Percentiles rank a stretch among this genome's conserved stretches.
These are phyloP conservation scores for Pachyramphus minor DNA, from an alignment of 2,113 vertebrate genomes.

Conservation along the genomic window DNA sequence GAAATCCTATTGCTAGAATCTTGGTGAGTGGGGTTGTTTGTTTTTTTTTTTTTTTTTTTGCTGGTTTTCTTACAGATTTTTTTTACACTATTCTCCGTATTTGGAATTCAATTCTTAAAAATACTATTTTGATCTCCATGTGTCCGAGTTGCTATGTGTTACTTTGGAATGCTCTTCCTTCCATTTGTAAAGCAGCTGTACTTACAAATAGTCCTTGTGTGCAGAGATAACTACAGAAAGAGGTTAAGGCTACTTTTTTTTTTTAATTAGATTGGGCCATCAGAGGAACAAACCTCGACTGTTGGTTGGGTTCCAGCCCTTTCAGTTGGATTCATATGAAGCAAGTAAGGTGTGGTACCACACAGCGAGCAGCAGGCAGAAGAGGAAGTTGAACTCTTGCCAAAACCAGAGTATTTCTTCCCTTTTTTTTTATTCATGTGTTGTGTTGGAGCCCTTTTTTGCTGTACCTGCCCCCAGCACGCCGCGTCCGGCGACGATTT, in stretches of 20 bases:
- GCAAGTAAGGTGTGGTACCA: slow-evolving; percentile 21
- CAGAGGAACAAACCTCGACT: neutral
- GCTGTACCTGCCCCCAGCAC: neutral
- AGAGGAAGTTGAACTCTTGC: slow-evolving; percentile 18
- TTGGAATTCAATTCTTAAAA: neutral
- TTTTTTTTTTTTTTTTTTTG: neutral
- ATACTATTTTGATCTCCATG: rapidly evolving
- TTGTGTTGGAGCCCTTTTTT: neutral
- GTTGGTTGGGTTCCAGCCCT: neutral
- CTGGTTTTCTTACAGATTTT: neutral
- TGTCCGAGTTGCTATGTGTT: neutral
- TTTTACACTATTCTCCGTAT: too few relatives aligned
- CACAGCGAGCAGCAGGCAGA: neutral
- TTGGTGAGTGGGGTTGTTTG: neutral
- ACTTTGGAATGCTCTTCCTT: neutral
- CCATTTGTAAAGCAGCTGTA: neutral
- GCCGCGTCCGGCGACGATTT: rapidly evolving
- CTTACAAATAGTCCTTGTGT: neutral
- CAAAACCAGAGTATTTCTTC: neutral
- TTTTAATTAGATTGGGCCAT: neutral
- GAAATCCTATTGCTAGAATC: neutral
- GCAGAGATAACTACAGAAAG: neutral
- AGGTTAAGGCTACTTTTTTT: neutral
- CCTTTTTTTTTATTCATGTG: neutral
- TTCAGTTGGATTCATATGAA: neutral